These are phyloP conservation scores for Phoenicopterus ruber DNA, from an alignment of 2,113 vertebrate genomes.

Conservation along the genomic window DNA sequence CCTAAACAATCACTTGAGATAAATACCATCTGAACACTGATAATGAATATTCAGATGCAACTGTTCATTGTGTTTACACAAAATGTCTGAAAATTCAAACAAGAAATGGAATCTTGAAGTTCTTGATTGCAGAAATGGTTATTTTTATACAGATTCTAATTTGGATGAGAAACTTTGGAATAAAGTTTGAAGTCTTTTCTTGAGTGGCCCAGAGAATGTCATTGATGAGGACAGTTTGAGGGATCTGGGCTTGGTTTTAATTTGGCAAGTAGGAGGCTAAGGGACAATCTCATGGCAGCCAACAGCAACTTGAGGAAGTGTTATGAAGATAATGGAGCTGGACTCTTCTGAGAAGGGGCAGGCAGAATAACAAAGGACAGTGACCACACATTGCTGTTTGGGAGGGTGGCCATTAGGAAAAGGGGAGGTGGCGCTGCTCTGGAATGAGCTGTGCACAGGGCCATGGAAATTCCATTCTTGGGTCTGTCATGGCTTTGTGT, in stretches of 20 bases:
- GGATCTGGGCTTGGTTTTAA: neutral
- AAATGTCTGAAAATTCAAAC: neutral
- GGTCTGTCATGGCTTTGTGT: neutral
- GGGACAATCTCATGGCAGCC: neutral
- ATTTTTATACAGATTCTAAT: neutral
- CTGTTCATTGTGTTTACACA: neutral
- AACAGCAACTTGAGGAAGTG: neutral
- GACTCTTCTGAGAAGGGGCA: neutral
- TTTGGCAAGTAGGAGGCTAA: neutral
- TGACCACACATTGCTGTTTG: neutral
- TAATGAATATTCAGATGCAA: neutral
- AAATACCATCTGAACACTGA: neutral
- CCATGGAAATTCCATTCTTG: neutral
- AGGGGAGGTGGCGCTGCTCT: neutral
- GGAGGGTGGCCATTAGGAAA: neutral
- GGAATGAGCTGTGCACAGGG: accelerated
- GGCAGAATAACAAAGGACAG: neutral
- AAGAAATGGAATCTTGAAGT: neutral
- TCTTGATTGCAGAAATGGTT: neutral
- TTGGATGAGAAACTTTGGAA: neutral
- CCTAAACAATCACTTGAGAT: neutral
- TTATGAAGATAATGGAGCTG: neutral
- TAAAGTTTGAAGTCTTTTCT: neutral
- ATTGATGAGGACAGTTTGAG: neutral
- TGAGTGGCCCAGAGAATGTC: neutral